Conservation (phyloP, 2,797 vertebrate species). For the Enteromius treurensis region DNA sequence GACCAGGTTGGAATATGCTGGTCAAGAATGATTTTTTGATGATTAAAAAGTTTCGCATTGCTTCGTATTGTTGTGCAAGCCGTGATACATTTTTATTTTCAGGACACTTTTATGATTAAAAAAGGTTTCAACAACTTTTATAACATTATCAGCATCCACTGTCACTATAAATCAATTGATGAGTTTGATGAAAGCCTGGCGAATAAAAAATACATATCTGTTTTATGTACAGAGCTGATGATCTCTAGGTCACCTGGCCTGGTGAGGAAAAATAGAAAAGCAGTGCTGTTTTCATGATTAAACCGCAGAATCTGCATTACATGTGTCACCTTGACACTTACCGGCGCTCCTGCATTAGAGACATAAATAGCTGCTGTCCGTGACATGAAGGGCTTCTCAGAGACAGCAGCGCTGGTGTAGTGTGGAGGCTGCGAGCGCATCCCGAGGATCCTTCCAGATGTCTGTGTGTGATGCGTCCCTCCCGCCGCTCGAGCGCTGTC, state of each 20-base stretch:
- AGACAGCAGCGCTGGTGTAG: conserved; percentile 37
- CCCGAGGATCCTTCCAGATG: conserved; percentile 67
- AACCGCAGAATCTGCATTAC: conserved; percentile 24
- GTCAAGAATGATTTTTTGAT: too few species aligned
- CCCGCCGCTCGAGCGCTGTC: conserved; percentile 65
- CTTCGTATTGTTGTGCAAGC: background rate
- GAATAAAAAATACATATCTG: background rate
- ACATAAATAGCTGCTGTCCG: conserved; percentile 52
- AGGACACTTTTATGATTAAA: background rate
- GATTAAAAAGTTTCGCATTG: background rate
- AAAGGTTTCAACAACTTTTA: background rate
- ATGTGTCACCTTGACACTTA: conserved; percentile 17
- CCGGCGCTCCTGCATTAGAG: conserved; percentile 31
- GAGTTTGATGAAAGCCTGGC: background rate
- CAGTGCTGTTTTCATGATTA: background rate
- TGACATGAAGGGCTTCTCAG: conserved; percentile 33
- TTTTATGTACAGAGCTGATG: background rate
- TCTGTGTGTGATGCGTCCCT: conserved; percentile 62
- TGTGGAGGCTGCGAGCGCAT: conserved; percentile 50
- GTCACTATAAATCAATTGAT: background rate
- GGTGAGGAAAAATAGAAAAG: background rate
- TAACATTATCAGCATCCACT: background rate
- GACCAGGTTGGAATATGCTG: too few species aligned
- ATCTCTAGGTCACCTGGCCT: background rate
- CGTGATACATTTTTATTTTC: background rate